Evolutionary conservation across 2,888 invertebrate species (phyloP), one percentile per base, ranked within the genome.

Genomic region (Coenonympha glycerion): DNA sequence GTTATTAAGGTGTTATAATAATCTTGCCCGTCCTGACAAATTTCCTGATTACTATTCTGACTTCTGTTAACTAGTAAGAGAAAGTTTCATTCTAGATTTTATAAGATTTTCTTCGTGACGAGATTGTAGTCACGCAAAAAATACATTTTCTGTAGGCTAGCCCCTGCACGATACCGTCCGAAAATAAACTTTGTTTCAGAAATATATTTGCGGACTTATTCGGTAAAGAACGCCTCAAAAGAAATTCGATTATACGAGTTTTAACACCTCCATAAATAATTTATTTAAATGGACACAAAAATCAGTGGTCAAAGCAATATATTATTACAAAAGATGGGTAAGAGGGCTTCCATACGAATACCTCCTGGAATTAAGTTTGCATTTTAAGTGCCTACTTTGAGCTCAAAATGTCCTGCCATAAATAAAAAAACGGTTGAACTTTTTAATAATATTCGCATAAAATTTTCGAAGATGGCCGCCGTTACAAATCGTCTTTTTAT

Each of bases 351-450:
- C 45, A 24, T 22, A 24, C 24, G 48, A 50, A 57, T 53, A 55
- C 59, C 59, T n/a, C 54, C 58, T 53, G 47, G 61, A 75, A 77
- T 76, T 63, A 70, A 68, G 72, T 81, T 79, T 76, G 74, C 75
- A 79, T 81, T 75, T 73, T 74, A 78, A 72, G 65, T 68, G 71
- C 66, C 71, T 69, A 73, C 75, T 76, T 76, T 72, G 67, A 72
- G 70, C 65, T 69, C 69, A 76, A 79, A 39, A 81, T 74, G 68
- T 64, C 68, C 66, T 64, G 65, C 64, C 68, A 66, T 73, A 71
- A 73, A 73, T 71, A 71, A 70, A 68, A 68, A 68, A 58, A 61
- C 57, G 53, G 56, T 45, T 56, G 36, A 71, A 68, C 64, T 73
- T 75, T 30, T 45, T 45, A 39, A 39, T 24, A 39, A 71, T 68